Evolutionary conservation across 2,113 vertebrate species (phyloP), one percentile per base, ranked within the genome.

Genomic region (Pygoscelis adeliae): DNA sequence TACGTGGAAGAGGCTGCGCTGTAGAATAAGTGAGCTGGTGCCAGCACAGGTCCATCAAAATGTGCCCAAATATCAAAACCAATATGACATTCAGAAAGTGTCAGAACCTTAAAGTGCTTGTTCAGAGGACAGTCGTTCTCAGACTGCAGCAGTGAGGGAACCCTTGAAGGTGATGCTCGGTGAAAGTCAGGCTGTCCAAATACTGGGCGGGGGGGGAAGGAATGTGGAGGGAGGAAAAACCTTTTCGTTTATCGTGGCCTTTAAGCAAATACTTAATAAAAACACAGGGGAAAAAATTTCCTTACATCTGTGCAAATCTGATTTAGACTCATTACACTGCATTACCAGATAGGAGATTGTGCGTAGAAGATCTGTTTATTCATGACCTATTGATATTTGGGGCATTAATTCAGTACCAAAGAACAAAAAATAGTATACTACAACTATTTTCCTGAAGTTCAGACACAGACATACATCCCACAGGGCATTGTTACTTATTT

Each of bases 131-230:
- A 27, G n/a, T 16, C 0, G 1, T 42, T 85, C 36, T 29, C 56
- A 65, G 17, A 34, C 9, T 22, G 29, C 42, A 50, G 26, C 27
- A 15, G 22, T 50, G n/a, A 32, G n/a, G 62, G 52, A 61, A 53
- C 14, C 49, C n/a, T 76, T 63, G 40, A 70, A 70, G 9, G 8
- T 6, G 49, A 38, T 52, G 34, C 38, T 53, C 36, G n/a, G 58
- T 27, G 2, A 80, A 58, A 38, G 4, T 27, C 29, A 52, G 34
- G 8, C 11, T 71, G 21, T 42, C 52, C 52, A 53, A 27, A 22
- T 22, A 10, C 23, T 49, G 3, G 0, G 6, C 14, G 4, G 5
- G 21, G 19, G 11, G 11, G 32, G 4, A 7, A 21, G 15, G 27
- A 30, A 30, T 36, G n/a, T 47, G 21, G 27, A 49, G 34, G 30